Conservation (phyloP, 2,888 invertebrate species). For the Norana najaformis region DNA sequence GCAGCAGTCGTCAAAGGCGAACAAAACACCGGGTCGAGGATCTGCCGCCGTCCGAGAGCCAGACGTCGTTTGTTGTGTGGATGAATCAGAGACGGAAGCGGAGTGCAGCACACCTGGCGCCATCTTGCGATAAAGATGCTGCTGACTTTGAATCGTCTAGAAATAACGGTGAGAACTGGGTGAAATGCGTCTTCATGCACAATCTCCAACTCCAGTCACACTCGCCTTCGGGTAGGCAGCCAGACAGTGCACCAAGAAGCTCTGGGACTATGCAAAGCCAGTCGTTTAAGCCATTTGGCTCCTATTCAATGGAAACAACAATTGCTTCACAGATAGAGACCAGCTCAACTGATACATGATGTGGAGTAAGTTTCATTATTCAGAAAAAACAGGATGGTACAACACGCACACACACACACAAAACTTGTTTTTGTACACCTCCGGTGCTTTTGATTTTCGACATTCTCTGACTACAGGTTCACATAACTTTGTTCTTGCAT, state of each 20-base stretch:
- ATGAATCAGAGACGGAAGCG: slow-evolving; percentile 1
- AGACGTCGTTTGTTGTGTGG: slow-evolving; percentile 10
- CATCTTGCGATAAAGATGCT: background rate
- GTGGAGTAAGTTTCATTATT: background rate
- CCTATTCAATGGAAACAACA: background rate
- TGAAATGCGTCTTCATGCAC: slow-evolving; percentile 2
- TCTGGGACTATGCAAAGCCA: background rate
- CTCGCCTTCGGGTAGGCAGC: background rate
- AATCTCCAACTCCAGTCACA: background rate
- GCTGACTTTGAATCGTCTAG: background rate
- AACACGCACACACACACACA: background rate
- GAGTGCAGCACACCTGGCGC: background rate
- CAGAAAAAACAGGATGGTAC: background rate
- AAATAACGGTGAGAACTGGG: background rate
- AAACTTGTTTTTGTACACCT: background rate
- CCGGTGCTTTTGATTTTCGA: background rate
- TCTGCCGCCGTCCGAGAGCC: background rate
- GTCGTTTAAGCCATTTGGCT: background rate
- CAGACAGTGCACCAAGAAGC: no score
- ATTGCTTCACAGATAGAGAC: background rate
- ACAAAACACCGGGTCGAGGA: background rate
- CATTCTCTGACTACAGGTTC: no score
- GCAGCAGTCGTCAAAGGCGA: background rate
- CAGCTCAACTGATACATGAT: background rate
- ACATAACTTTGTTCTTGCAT: no score